These are phyloP conservation scores for Yponomeuta evonymella DNA, from an alignment of 2,888 invertebrate species.

Conservation along the genomic window DNA sequence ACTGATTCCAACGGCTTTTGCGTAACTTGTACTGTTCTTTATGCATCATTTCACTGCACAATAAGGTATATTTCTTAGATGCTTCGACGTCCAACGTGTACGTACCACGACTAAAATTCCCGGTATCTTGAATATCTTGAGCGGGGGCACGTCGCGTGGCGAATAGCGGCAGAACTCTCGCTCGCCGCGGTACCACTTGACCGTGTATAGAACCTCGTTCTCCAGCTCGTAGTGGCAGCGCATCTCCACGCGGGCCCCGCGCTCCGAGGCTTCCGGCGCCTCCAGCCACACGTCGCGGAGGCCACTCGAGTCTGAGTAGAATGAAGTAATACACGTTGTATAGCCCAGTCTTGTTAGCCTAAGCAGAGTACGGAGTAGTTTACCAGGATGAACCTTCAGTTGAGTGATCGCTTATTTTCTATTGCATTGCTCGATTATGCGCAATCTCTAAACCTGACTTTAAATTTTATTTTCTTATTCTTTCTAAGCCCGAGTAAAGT, in stretches of 20 bases:
- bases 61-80: not conserved
- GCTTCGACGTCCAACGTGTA: slow-evolving; percentile 21
- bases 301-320: not conserved
- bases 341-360: no score
- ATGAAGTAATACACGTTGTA: not conserved
- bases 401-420: no score
- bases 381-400: no score
- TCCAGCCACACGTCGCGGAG: slow-evolving; percentile 80
- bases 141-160: slow-evolving; percentile 78
- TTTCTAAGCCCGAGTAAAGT: no score
- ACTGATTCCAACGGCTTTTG: no score
- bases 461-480: no score
- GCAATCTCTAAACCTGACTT: no score
- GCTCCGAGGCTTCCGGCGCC: slow-evolving; percentile 79
- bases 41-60: not conserved
- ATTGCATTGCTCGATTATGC: no score
- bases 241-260: slow-evolving; percentile 78
- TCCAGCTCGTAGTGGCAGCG: slow-evolving; percentile 80
- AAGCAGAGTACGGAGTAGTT: no score
- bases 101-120: slow-evolving; percentile 79
- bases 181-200: slow-evolving; percentile 82
- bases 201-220: slow-evolving; percentile 79
- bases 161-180: slow-evolving; percentile 80
- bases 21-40: no score
- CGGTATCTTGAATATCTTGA: slow-evolving; percentile 78